These are phyloP conservation scores for Cyanoderma ruficeps DNA, from an alignment of 2,113 vertebrate genomes.

Conservation along the genomic window DNA sequence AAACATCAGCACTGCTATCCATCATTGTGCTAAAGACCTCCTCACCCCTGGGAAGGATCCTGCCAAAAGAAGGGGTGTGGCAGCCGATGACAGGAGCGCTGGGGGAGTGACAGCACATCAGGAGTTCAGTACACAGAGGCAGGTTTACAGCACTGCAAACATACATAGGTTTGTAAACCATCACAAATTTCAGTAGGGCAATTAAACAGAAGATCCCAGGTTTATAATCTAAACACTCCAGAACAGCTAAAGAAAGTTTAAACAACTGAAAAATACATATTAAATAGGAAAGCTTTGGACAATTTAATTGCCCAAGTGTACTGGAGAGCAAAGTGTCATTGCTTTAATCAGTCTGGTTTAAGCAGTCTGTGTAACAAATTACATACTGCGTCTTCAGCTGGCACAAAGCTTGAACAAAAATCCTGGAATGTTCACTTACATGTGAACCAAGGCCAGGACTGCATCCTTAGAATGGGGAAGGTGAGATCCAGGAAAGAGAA, in stretches of 20 bases:
- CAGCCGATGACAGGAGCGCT: neutral
- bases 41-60: neutral
- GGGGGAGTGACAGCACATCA: neutral
- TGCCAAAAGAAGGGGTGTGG: neutral
- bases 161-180: neutral
- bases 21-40: neutral
- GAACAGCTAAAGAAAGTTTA: neutral
- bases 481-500: neutral
- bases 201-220: neutral
- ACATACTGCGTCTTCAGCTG: neutral
- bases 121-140: neutral
- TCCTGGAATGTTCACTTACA: neutral
- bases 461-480: neutral
- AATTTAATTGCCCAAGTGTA: neutral
- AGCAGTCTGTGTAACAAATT: neutral
- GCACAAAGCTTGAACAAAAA: neutral
- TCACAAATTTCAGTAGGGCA: neutral
- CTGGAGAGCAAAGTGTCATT: neutral
- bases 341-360: neutral
- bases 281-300: neutral
- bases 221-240: neutral
- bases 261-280: neutral
- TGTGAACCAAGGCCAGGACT: neutral
- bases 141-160: neutral
- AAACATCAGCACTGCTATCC: neutral